Evolutionary conservation across 1,140 invertebrate species (phyloP).

Genomic region (Dermatophagoides farinae): DNA sequence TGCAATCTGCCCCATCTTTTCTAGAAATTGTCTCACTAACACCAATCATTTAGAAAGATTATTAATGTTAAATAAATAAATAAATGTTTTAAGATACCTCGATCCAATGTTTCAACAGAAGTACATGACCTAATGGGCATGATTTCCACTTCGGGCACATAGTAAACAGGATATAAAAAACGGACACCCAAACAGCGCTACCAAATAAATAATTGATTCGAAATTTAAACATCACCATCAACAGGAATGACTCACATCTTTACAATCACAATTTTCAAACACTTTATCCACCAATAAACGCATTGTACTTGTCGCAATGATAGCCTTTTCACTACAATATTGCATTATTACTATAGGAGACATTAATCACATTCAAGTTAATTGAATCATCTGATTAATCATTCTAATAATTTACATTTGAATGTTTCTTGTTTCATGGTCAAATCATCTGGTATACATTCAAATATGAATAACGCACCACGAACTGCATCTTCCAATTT

Average conservation of each 20-base stretch:
- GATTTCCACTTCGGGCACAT: slow-evolving; percentile 32
- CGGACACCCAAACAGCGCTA: slow-evolving; percentile 28
- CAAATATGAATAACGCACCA: slow-evolving; percentile 30
- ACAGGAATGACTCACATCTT: slow-evolving; percentile 22
- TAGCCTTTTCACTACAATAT: slow-evolving; percentile 24
- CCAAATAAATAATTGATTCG: slow-evolving; percentile 11
- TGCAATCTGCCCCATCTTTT: slow-evolving; percentile 31
- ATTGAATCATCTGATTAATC: slow-evolving; percentile 1
- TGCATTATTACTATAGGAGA: slow-evolving; percentile 24
- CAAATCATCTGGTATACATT: slow-evolving; percentile 29
- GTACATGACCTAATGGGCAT: slow-evolving; percentile 24
- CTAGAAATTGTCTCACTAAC: slow-evolving; percentile 26
- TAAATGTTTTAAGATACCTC: slow-evolving; percentile 21
- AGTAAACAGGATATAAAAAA: slow-evolving; percentile 31
- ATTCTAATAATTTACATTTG: slow-evolving; percentile 23
- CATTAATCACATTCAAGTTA: neutral
- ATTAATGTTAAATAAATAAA: neutral
- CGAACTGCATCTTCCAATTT: slow-evolving; percentile 29
- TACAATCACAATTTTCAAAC: slow-evolving; percentile 22
- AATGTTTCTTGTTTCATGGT: slow-evolving; percentile 28
- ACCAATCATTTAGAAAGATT: slow-evolving; percentile 4
- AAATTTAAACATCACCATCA: neutral
- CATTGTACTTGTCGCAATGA: slow-evolving; percentile 28
- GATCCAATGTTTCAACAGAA: slow-evolving; percentile 24
- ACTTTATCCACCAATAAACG: slow-evolving; percentile 25